These are phyloP conservation scores for Vulpes ferrilata DNA, from an alignment of 2,113 vertebrate genomes.

Conservation along the genomic window DNA sequence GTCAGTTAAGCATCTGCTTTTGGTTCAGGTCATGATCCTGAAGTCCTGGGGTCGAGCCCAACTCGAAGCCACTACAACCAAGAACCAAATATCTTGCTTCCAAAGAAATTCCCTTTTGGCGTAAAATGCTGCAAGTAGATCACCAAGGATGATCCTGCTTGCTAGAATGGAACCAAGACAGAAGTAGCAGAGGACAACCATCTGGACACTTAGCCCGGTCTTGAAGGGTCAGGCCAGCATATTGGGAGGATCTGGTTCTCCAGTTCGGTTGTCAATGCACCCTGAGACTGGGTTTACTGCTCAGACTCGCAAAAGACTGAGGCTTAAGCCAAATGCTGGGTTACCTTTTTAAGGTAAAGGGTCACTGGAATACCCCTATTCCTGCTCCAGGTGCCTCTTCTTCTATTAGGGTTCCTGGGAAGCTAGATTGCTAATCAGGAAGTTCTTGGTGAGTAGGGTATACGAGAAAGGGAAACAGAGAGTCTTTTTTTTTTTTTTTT, in stretches of 20 bases:
- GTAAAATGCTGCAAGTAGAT: background rate
- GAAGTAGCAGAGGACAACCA: background rate
- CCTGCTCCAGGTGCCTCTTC: background rate
- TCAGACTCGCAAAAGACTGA: background rate
- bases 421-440: background rate
- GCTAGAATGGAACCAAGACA: slow-evolving; percentile 4
- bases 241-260: background rate
- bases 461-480: background rate
- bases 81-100: slow-evolving; percentile 28
- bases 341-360: background rate
- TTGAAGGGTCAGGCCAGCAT: background rate
- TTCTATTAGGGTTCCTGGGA: background rate
- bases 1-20: no score
- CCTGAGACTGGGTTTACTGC: background rate
- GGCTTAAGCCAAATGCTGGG: background rate
- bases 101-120: background rate
- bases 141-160: background rate
- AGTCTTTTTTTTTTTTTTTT: no score
- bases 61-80: background rate
- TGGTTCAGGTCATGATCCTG: no score
- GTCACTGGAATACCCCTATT: background rate
- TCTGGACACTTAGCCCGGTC: background rate
- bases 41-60: no score
- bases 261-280: background rate
- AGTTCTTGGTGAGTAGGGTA: background rate